Conservation (phyloP, 2,888 invertebrate species). For the Melanostoma scalare region DNA sequence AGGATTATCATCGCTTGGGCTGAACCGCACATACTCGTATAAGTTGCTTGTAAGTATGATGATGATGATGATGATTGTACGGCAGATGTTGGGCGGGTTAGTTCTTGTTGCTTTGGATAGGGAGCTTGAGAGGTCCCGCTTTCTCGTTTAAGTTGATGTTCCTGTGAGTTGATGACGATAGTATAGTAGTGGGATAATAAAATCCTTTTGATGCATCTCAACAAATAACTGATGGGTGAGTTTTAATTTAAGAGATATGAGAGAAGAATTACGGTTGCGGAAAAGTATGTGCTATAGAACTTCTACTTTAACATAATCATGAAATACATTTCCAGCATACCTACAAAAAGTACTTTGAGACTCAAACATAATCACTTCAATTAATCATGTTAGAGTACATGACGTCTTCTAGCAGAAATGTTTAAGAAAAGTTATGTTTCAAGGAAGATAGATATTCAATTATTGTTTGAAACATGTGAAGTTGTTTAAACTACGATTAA, state of each 20-base stretch:
- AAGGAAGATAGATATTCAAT: too few relatives aligned
- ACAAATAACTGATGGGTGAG: slow-evolving; percentile 28
- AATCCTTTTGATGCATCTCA: slow-evolving; percentile 35
- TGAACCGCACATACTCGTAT: slow-evolving; percentile 29
- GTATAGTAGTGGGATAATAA: slow-evolving; percentile 10
- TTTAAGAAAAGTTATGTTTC: too few relatives aligned
- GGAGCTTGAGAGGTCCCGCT: background rate
- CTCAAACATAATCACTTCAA: too few relatives aligned
- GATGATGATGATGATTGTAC: slow-evolving; percentile 19
- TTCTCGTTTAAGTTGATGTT: slow-evolving; percentile 21
- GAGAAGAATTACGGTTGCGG: slow-evolving; percentile 15
- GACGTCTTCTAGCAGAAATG: too few relatives aligned
- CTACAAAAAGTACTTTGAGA: too few relatives aligned
- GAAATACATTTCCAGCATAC: too few relatives aligned
- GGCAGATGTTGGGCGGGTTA: background rate
- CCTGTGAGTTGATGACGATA: slow-evolving; percentile 13
- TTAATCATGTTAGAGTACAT: too few relatives aligned
- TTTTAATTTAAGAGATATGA: slow-evolving; percentile 19
- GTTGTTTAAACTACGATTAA: too few relatives aligned
- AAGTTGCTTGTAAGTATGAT: slow-evolving; percentile 21
- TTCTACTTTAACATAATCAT: too few relatives aligned
- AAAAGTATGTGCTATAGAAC: background rate
- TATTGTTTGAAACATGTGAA: too few relatives aligned
- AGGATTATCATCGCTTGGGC: slow-evolving; percentile 62
- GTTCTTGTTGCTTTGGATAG: background rate